These are phyloP conservation scores for Pseudoatta argentina DNA, from an alignment of 1,140 invertebrate species.

Conservation along the genomic window DNA sequence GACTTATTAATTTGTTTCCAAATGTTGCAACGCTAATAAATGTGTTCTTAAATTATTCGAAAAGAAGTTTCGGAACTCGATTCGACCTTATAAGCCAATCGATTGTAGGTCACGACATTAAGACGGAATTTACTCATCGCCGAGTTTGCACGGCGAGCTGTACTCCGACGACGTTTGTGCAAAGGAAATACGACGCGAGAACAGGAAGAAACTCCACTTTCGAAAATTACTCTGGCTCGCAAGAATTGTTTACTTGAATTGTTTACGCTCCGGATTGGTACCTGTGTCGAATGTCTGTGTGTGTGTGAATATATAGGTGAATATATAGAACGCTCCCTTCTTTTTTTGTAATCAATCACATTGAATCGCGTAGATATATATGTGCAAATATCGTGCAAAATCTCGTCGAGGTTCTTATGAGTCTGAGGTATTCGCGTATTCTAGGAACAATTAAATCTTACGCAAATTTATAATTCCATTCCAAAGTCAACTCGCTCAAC, in stretches of 20 bases:
- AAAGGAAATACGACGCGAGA: slow-evolving; percentile 58
- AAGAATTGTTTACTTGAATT: slow-evolving; percentile 66
- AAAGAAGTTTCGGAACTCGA: neutral
- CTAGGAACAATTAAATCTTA: neutral
- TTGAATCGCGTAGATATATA: slow-evolving; percentile 29
- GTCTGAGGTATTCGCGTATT: neutral
- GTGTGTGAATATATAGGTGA: neutral
- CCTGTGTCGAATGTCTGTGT: neutral
- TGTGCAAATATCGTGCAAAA: slow-evolving; percentile 30
- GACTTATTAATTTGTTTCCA: neutral
- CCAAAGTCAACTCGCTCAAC: neutral
- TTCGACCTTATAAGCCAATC: slow-evolving; percentile 4
- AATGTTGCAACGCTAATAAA: neutral
- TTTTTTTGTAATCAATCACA: slow-evolving; percentile 59
- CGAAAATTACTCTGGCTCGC: slow-evolving; percentile 69
- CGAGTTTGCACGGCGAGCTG: slow-evolving; percentile 13
- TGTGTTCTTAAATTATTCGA: neutral
- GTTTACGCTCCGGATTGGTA: slow-evolving; percentile 51
- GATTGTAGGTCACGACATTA: slow-evolving; percentile 39
- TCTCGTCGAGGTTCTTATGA: slow-evolving; percentile 1
- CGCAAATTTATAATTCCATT: neutral
- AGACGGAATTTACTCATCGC: slow-evolving; percentile 32
- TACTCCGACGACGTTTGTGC: slow-evolving; percentile 23
- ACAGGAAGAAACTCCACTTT: slow-evolving; percentile 63
- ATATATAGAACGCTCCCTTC: neutral